Conservation (phyloP, 2,888 invertebrate species). For the Tinea pellionella region DNA sequence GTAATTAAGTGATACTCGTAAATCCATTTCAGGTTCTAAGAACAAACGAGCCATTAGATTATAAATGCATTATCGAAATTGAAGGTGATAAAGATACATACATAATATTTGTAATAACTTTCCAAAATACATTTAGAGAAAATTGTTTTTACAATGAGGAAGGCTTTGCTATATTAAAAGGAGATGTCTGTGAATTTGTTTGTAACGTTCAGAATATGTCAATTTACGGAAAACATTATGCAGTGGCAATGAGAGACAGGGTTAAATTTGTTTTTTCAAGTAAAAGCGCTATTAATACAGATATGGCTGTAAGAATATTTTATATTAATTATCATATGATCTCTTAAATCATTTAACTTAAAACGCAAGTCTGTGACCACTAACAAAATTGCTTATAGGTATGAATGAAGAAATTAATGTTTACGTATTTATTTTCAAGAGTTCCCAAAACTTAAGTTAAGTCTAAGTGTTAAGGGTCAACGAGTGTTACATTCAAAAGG, state of each 20-base stretch:
- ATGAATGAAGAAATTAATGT: no score
- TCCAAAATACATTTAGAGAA: constrained; percentile 31
- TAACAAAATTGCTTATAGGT: no score
- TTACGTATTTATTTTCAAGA: no score
- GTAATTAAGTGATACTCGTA: no score
- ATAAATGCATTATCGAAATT: constrained; percentile 44
- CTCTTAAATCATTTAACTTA: no score
- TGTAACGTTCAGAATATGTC: constrained; percentile 29
- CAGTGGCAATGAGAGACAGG: constrained; percentile 29
- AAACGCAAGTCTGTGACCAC: no score
- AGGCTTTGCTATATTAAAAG: constrained; percentile 38
- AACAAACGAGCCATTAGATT: constrained; percentile 39
- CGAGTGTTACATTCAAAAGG: no score
- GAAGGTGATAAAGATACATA: constrained; percentile 25
- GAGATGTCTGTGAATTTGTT: constrained; percentile 30
- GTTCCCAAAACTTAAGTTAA: no score
- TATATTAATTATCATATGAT: not conserved
- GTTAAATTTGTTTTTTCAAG: constrained; percentile 43
- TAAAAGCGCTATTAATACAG: constrained; percentile 51
- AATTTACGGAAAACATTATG: constrained; percentile 25
- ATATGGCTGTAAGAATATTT: constrained; percentile 38
- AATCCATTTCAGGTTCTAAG: constrained; percentile 35
- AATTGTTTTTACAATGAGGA: constrained; percentile 38
- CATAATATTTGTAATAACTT: constrained; percentile 41
- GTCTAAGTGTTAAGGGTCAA: no score